Evolutionary conservation across 1,140 invertebrate genomes (phyloP).

Genomic region (Potamilus streckersoni): DNA sequence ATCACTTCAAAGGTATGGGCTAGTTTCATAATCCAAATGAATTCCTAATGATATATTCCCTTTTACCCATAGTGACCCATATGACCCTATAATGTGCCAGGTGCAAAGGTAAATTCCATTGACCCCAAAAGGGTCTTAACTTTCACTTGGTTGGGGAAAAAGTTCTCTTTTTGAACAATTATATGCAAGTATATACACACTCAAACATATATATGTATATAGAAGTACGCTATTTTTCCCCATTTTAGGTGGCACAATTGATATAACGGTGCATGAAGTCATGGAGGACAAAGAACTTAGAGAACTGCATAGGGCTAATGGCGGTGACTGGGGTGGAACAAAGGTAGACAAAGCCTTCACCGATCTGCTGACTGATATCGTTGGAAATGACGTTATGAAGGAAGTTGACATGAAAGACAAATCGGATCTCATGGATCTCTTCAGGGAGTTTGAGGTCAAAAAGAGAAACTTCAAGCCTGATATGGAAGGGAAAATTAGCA

Average conservation of each 20-base stretch:
- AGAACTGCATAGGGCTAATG: constrained; percentile 33
- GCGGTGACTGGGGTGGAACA: constrained; percentile 35
- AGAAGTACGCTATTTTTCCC: neutral
- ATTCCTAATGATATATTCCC: no score
- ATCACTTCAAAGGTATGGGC: no score
- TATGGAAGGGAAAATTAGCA: constrained; percentile 3
- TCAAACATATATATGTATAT: no score
- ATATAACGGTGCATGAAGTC: constrained; percentile 35
- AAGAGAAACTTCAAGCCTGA: constrained; percentile 9
- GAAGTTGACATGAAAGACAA: constrained; percentile 19
- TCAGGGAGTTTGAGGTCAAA: constrained; percentile 30
- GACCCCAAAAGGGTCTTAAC: no score
- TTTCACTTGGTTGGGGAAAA: no score
- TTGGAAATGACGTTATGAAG: constrained; percentile 20
- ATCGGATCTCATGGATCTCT: constrained; percentile 26
- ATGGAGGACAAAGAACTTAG: constrained; percentile 11
- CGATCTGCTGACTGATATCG: constrained; percentile 22
- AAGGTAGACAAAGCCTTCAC: constrained; percentile 30
- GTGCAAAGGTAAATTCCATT: no score
- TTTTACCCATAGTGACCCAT: no score
- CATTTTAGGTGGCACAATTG: constrained; percentile 33
- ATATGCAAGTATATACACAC: no score
- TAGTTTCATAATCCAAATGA: no score
- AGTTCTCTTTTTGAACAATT: no score
- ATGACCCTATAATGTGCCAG: no score